A percentile compares a stretch with the other conserved stretches of the same genome.
Evolutionary conservation across 2,113 vertebrate species (phyloP).

Genomic region (Lophius piscatorius): DNA sequence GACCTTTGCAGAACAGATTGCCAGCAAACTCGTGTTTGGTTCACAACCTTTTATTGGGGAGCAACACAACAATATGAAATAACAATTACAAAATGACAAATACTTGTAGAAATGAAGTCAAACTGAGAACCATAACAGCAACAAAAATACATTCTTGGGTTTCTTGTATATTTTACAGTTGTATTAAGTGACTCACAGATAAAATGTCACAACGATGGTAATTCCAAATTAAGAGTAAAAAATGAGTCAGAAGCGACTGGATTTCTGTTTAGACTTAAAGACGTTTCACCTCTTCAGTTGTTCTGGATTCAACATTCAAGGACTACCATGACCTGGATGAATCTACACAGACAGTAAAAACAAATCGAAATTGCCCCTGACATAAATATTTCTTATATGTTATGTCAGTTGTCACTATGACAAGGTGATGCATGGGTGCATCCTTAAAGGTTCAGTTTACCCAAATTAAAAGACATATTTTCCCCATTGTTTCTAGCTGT

Average conservation of each 20-base stretch:
- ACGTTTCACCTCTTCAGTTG: no score
- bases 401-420: background rate
- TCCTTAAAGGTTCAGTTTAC: background rate
- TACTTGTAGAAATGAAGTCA: conserved; percentile 37
- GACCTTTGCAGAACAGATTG: background rate
- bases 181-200: background rate
- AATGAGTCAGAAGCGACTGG: no score
- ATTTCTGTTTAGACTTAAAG: no score
- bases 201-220: background rate
- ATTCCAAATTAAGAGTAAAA: background rate
- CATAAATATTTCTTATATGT: no score
- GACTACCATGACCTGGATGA: no score
- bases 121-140: conserved; percentile 2
- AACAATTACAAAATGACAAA: conserved; percentile 43
- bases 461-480: background rate
- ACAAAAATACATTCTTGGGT: conserved; percentile 9
- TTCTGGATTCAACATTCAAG: no score
- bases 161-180: conserved; percentile 5
- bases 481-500: background rate
- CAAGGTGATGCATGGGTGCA: background rate
- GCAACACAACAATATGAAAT: conserved; percentile 38
- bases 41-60: conserved; percentile 61
- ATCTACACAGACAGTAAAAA: no score
- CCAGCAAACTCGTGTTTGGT: conserved; percentile 1
- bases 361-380: no score